Conservation (phyloP, 2,888 invertebrate genomes). For the Eumerus sabulonum region DNA sequence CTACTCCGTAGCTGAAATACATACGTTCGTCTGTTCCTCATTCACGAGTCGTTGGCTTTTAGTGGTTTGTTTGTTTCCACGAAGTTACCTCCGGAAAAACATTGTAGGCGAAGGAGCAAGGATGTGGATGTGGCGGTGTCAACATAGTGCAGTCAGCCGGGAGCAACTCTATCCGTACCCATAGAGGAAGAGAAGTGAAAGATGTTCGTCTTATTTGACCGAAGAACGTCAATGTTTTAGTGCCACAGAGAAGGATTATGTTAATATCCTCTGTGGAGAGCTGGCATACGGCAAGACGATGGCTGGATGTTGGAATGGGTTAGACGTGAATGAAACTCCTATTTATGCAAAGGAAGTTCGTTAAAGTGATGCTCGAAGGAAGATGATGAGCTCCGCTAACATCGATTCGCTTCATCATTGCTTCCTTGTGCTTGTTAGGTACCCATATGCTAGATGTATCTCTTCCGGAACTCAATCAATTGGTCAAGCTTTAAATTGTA, state of each 20-base stretch:
- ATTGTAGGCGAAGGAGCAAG: conserved; percentile 39
- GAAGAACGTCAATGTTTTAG: conserved; percentile 47
- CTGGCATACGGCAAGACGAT: conserved; percentile 10
- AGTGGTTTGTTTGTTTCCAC: conserved; percentile 58
- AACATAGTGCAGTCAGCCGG: conserved; percentile 53
- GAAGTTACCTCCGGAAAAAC: conserved; percentile 7
- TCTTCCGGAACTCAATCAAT: conserved; percentile 25
- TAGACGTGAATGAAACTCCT: conserved; percentile 36
- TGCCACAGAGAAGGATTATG: conserved; percentile 46
- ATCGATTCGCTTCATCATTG: background rate
- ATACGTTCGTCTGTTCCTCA: conserved; percentile 1
- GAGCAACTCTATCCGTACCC: conserved; percentile 39
- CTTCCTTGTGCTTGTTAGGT: conserved; percentile 4
- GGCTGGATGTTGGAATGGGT: background rate
- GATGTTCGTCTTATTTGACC: conserved; percentile 40
- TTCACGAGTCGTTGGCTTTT: conserved; percentile 63
- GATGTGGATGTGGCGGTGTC: too few species aligned
- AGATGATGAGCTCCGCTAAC: too few species aligned
- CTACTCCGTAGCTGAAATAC: too few species aligned
- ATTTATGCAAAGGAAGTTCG: conserved; percentile 53
- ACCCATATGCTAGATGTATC: background rate
- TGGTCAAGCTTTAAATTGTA: conserved; percentile 14
- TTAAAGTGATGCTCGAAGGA: conserved; percentile 8
- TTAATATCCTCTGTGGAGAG: conserved; percentile 51
- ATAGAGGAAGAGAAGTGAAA: conserved; percentile 2